These are phyloP conservation scores for Taenaris catops DNA, from an alignment of 2,888 invertebrate species.

Conservation along the genomic window DNA sequence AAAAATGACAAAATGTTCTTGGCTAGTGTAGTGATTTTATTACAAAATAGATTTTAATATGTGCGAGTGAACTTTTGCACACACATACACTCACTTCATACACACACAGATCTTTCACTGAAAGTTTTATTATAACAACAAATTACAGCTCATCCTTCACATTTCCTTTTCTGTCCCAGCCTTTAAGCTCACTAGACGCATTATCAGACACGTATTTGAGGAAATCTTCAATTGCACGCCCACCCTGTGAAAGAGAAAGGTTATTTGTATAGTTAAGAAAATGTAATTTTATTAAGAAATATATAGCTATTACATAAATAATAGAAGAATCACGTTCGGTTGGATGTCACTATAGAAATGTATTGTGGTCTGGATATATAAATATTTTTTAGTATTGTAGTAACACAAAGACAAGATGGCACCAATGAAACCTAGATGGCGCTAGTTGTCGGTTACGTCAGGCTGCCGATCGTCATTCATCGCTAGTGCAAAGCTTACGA, in stretches of 20 bases:
- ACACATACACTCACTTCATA: constrained; percentile 33
- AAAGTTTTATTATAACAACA: constrained; percentile 46
- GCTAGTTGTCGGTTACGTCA: too few species aligned
- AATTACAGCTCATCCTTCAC: constrained; percentile 68
- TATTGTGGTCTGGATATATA: too few species aligned
- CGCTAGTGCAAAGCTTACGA: too few species aligned
- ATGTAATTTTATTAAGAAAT: background rate
- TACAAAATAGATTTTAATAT: constrained; percentile 8
- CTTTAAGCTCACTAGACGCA: constrained; percentile 91
- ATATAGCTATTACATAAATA: background rate
- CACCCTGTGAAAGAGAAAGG: constrained; percentile 85
- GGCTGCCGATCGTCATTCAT: too few species aligned
- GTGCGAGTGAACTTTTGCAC: constrained; percentile 16
- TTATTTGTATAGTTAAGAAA: too few species aligned
- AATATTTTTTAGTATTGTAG: too few species aligned
- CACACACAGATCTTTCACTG: constrained; percentile 67
- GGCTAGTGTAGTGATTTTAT: constrained; percentile 7
- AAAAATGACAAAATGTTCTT: background rate
- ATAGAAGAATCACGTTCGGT: too few species aligned
- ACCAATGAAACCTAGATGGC: too few species aligned
- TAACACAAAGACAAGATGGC: too few species aligned
- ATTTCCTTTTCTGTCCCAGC: constrained; percentile 92
- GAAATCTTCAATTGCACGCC: constrained; percentile 96
- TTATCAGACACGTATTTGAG: constrained; percentile 96
- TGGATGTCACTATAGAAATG: too few species aligned